Evolutionary conservation across 2,888 invertebrate genomes (phyloP), one percentile per base, ranked within the genome.

Genomic region (Brachyptera putata): DNA sequence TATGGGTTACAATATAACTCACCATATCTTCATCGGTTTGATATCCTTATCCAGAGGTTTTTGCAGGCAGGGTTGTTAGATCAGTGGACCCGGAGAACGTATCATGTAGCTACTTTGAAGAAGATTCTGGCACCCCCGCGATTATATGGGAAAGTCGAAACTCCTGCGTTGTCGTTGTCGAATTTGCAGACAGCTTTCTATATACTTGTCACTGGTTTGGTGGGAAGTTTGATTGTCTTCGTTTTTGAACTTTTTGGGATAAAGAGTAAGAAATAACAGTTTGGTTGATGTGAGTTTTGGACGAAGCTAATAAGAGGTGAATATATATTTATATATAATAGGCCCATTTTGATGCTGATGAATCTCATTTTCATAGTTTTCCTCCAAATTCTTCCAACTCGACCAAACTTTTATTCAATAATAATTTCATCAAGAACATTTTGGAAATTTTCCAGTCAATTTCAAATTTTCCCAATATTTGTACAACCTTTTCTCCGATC

Each of bases 1-100:
- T 80, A 76, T 65, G 70, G 78, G 25, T 70, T 78, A 3, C 75
- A 75, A 1, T 70, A 69, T 49, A 71, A 75, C 24, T 78, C 77
- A 3, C 75, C 77, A 2, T 75, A 74, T 61, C 60, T 74, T 9
- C 63, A 68, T 1, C 66, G 70, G 18, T 68, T 79, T 24, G 73
- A 77, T 65, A 61, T 58, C 3, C 56, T 75, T 16, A 66, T 79
- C 1, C 65, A 62, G 9, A 66, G 66, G 36, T 68, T 76, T 22
- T 67, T 71, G 22, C 73, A 76, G 63, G 73, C 72, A 1, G 78
- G 78, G 1, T 65, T 79, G 13, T 67, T 71, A 0, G 48, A 65
- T 1, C 72, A 76, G 65, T 79, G 78, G 78, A 72, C 72, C 43
- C 55, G 68, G 1, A 71, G 74, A 53, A 69, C 73, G 24, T 9